Percentiles rank a stretch among this genome's conserved stretches.
Conservation (phyloP, 2,797 vertebrate species). For the Geotrypetes seraphini region DNA sequence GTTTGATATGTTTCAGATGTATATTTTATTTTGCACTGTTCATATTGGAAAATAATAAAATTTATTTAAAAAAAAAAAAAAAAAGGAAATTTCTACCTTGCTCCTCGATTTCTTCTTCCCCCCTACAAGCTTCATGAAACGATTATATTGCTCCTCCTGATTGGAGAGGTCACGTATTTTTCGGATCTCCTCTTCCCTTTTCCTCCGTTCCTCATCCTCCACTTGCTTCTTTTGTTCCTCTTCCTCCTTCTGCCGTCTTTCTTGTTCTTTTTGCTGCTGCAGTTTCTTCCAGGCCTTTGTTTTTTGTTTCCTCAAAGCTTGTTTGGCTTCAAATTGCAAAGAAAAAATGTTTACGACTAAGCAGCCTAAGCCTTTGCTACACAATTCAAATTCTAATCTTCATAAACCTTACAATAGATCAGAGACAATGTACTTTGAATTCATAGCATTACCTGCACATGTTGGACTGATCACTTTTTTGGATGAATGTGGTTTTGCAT, state of each 20-base stretch:
- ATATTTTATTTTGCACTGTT: too few species aligned
- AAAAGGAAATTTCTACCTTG: slow-evolving; percentile 77
- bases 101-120: slow-evolving; percentile 67
- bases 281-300: slow-evolving; percentile 80
- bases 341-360: background rate
- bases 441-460: slow-evolving; percentile 49
- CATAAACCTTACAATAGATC: background rate
- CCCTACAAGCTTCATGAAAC: slow-evolving; percentile 95
- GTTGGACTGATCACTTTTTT: slow-evolving; percentile 66
- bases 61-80: too few species aligned
- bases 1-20: too few species aligned
- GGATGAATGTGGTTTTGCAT: slow-evolving; percentile 54
- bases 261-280: slow-evolving; percentile 67
- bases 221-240: slow-evolving; percentile 70
- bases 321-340: slow-evolving; percentile 59
- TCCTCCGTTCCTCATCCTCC: slow-evolving; percentile 82
- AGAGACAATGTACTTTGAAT: background rate
- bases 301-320: slow-evolving; percentile 76
- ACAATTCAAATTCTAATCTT: background rate
- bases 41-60: too few species aligned
- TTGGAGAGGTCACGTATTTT: slow-evolving; percentile 90
- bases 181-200: slow-evolving; percentile 90
- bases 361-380: background rate
- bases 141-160: slow-evolving; percentile 95
- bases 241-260: slow-evolving; percentile 61